These are phyloP conservation scores for Cryptomyrus ogoouensis DNA, from an alignment of 2,113 vertebrate genomes.

Conservation along the genomic window DNA sequence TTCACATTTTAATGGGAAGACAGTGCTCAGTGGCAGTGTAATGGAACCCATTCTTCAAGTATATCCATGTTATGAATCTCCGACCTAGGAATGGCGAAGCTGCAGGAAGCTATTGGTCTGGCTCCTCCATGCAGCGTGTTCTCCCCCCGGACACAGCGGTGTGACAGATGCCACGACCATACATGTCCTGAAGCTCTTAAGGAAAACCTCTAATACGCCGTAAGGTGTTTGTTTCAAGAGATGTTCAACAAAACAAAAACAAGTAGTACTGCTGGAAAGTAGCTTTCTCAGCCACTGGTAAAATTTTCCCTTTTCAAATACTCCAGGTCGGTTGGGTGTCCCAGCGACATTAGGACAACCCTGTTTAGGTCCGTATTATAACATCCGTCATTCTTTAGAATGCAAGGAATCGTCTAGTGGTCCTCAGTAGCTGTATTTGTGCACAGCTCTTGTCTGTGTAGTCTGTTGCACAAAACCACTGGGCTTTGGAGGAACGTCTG, in stretches of 20 bases:
- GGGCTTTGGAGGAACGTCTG: constrained; percentile 95
- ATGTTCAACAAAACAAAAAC: constrained; percentile 47
- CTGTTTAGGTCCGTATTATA: constrained; percentile 23
- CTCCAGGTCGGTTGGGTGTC: constrained; percentile 51
- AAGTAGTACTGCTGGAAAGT: constrained; percentile 62
- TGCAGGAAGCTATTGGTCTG: constrained; percentile 38
- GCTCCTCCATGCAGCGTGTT: constrained; percentile 56
- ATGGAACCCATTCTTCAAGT: constrained; percentile 93
- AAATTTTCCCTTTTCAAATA: constrained; percentile 56
- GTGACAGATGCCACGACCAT: constrained; percentile 16
- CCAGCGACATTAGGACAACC: background rate
- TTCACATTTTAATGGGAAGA: constrained; percentile 96
- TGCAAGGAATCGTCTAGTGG: constrained; percentile 43
- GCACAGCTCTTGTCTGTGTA: constrained; percentile 84
- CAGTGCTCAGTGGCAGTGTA: constrained; percentile 79
- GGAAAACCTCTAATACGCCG: background rate
- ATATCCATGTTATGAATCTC: constrained; percentile 58
- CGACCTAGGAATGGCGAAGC: constrained; percentile 30
- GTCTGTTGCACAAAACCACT: constrained; percentile 84
- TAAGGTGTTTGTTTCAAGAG: constrained; percentile 35
- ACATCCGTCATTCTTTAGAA: constrained; percentile 50
- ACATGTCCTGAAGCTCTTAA: constrained; percentile 33
- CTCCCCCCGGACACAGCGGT: constrained; percentile 50
- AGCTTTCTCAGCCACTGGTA: constrained; percentile 83
- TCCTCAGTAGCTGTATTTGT: constrained; percentile 91